These are phyloP conservation scores for Brachyalestes nurse DNA, from an alignment of 2,797 vertebrate species.

Conservation along the genomic window DNA sequence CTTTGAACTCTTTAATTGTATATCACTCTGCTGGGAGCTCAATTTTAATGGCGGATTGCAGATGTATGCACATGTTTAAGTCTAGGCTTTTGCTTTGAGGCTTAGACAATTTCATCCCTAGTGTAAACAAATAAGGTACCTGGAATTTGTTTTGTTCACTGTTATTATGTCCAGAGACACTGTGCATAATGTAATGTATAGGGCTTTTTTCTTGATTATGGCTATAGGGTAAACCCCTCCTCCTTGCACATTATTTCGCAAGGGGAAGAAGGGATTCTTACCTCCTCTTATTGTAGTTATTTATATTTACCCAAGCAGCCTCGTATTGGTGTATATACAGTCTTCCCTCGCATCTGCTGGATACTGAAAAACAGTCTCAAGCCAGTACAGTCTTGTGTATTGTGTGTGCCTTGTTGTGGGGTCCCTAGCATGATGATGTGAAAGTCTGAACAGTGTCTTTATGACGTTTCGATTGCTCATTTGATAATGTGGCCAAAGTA, in stretches of 20 bases:
- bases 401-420: no score
- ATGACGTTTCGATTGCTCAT: no score
- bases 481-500: no score
- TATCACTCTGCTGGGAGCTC: neutral
- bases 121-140: constrained; percentile 14
- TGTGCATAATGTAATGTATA: constrained; percentile 2
- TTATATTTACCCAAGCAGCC: constrained; percentile 35
- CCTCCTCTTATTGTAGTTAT: constrained; percentile 52
- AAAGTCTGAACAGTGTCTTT: no score
- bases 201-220: constrained; percentile 4
- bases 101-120: constrained; percentile 3
- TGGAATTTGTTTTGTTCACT: constrained; percentile 28
- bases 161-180: constrained; percentile 38
- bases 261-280: constrained; percentile 40
- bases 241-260: constrained; percentile 32
- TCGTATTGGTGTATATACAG: constrained; percentile 13
- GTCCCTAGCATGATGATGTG: no score
- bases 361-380: no score
- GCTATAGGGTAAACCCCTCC: constrained; percentile 26
- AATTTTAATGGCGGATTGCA: neutral
- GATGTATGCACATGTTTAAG: neutral
- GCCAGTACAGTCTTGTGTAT: no score
- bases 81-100: neutral
- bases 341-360: neutral
- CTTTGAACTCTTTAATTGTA: constrained; percentile 15